phyloP scores from a whole-genome alignment of 2,888 invertebrate species.

The Mimas tiliae region DNA sequence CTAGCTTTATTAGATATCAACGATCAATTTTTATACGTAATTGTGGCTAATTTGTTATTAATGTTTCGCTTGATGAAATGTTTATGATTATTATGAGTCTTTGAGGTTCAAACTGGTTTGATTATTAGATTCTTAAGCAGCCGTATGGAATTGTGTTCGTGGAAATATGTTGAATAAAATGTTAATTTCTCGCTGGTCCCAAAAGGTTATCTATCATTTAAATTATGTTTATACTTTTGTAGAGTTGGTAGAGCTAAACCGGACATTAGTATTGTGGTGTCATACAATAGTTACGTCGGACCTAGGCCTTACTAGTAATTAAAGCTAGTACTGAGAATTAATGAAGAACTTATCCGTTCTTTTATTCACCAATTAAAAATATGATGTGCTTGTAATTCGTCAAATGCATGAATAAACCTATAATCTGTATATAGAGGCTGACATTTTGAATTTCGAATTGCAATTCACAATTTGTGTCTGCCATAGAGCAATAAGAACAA shows the following conservation, averaged over 20 bases:
- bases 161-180: constrained; percentile 5
- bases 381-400: no score
- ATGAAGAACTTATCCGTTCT: no score
- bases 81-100: constrained; percentile 30
- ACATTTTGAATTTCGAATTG: no score
- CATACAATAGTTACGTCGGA: no score
- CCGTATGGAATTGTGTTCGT: constrained; percentile 8
- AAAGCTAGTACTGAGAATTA: no score
- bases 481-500: no score
- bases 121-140: constrained; percentile 22
- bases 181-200: constrained; percentile 11
- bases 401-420: no score
- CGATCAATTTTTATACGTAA: constrained; percentile 40
- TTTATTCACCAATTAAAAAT: no score
- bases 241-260: background rate
- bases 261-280: no score
- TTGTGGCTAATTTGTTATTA: constrained; percentile 42
- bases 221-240: background rate
- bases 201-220: background rate
- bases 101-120: constrained; percentile 27
- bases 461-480: no score
- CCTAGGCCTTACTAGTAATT: no score
- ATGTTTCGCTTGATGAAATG: constrained; percentile 33
- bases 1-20: constrained; percentile 41
- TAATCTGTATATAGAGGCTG: no score